A percentile compares a stretch with the other conserved stretches of the same genome.
Evolutionary conservation across 2,113 vertebrate species (phyloP).

Genomic region (Thamnaconus septentrionalis): DNA sequence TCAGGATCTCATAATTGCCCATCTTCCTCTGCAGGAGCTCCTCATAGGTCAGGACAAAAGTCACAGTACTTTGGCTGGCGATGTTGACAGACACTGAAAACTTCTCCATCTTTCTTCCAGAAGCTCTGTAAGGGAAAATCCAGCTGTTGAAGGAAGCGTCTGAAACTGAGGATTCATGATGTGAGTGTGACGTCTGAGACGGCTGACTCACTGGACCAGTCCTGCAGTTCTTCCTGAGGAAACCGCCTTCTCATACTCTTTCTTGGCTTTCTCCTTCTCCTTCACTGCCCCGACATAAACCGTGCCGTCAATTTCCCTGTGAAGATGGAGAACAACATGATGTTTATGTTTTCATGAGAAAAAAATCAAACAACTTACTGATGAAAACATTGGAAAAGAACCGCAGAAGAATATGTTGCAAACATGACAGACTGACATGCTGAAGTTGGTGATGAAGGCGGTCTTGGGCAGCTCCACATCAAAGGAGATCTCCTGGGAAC

Average conservation of each 20-base stretch:
- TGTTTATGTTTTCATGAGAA: background rate
- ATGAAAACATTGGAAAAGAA: background rate
- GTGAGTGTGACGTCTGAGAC: background rate
- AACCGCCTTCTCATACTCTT: constrained; percentile 88
- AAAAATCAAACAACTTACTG: background rate
- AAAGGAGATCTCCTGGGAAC: constrained; percentile 84
- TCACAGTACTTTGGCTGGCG: constrained; percentile 81
- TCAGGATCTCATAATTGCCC: constrained; percentile 86
- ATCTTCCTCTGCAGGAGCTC: constrained; percentile 86
- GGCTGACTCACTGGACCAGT: constrained; percentile 81
- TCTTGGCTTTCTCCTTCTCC: constrained; percentile 87
- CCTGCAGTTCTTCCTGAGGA: constrained; percentile 84
- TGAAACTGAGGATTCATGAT: background rate
- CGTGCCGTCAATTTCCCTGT: constrained; percentile 84
- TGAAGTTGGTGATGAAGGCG: constrained; percentile 95
- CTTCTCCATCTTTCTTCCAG: constrained; percentile 91
- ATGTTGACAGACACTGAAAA: constrained; percentile 89
- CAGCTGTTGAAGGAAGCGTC: background rate
- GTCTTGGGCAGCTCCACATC: constrained; percentile 92
- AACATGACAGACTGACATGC: constrained; percentile 80
- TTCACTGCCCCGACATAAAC: constrained; percentile 86
- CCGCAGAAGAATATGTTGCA: background rate
- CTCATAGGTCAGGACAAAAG: constrained; percentile 86
- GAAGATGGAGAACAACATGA: background rate
- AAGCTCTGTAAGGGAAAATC: constrained; percentile 61